Evolutionary conservation across 2,113 vertebrate genomes (phyloP).

Genomic region (Rousettus leschenaultii): DNA sequence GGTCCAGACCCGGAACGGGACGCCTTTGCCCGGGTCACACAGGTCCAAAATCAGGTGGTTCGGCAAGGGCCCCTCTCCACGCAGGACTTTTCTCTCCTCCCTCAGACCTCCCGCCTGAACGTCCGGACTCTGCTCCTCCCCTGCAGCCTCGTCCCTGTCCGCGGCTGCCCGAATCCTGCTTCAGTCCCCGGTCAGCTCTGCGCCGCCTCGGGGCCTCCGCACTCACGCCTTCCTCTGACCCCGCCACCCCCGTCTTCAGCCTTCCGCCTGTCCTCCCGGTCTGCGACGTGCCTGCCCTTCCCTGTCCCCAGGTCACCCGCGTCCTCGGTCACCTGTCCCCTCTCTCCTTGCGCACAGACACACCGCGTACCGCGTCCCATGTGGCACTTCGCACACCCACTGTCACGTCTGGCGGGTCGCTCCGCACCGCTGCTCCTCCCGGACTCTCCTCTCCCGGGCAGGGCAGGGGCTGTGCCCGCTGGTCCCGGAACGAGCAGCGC

Average conservation of each 20-base stretch:
- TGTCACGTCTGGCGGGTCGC: neutral
- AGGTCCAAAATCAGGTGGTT: neutral
- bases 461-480: neutral
- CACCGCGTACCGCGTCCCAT: neutral
- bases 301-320: neutral
- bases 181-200: neutral
- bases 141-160: neutral
- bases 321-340: neutral
- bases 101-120: neutral
- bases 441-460: neutral
- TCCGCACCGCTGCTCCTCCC: neutral
- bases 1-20: neutral
- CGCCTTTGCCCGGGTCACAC: neutral
- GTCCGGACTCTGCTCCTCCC: neutral
- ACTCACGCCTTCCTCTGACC: neutral
- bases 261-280: neutral
- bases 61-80: neutral
- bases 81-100: neutral
- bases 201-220: neutral
- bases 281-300: neutral
- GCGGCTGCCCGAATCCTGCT: neutral
- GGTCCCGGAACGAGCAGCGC: neutral
- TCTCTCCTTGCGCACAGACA: neutral
- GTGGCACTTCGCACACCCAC: neutral
- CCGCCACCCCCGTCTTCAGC: neutral